These are phyloP conservation scores for Halesus radiatus DNA, from an alignment of 1,140 invertebrate species.

Conservation along the genomic window DNA sequence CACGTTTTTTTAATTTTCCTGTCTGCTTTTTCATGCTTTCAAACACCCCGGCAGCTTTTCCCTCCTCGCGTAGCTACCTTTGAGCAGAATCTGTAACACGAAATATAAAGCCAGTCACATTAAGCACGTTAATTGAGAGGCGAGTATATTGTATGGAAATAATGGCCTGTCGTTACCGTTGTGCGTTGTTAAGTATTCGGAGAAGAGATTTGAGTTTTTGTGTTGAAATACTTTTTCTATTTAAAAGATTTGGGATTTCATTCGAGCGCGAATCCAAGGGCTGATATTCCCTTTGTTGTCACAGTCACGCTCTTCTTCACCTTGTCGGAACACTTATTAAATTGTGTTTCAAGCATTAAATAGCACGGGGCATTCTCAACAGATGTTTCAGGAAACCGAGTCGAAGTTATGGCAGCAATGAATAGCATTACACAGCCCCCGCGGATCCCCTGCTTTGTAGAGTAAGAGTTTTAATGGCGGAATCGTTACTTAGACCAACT, in stretches of 20 bases:
- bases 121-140: constrained; percentile 4
- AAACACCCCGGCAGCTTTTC: neutral
- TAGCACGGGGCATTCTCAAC: constrained; percentile 30
- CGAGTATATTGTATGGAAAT: neutral
- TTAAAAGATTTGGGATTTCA: neutral
- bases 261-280: neutral
- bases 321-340: constrained; percentile 43
- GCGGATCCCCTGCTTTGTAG: neutral
- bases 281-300: constrained; percentile 27
- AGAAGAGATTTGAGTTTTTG: neutral
- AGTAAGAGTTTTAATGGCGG: constrained; percentile 28
- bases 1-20: neutral
- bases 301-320: neutral
- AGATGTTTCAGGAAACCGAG: constrained; percentile 38
- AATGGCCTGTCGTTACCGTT: neutral
- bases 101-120: neutral
- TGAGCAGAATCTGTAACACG: neutral
- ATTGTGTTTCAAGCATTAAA: constrained; percentile 44
- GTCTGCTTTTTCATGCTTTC: neutral
- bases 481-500: constrained; percentile 25
- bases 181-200: neutral
- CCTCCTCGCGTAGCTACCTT: neutral
- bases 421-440: constrained; percentile 43
- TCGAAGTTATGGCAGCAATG: constrained; percentile 45
- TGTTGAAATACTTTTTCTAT: neutral